Evolutionary conservation across 2,113 vertebrate species (phyloP).

Genomic region (Columbina picui): DNA sequence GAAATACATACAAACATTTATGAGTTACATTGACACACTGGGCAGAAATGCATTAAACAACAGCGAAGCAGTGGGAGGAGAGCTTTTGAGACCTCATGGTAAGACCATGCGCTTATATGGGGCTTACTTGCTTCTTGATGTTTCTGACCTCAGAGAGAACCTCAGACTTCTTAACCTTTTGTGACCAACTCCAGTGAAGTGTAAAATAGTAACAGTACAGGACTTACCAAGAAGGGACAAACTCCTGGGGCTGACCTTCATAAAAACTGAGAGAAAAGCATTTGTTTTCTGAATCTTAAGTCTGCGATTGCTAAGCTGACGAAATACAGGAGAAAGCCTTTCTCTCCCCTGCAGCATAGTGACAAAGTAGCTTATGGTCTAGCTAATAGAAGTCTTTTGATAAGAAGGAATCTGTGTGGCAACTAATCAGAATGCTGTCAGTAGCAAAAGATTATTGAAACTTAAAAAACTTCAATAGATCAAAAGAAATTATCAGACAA

Average conservation of each 20-base stretch:
- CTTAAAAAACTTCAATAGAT: not conserved
- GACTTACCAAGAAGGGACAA: not conserved
- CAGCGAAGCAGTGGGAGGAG: not conserved
- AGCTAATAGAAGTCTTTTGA: not conserved
- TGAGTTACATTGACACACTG: not conserved
- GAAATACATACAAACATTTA: not conserved
- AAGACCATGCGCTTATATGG: not conserved
- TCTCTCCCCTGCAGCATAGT: not conserved
- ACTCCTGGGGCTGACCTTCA: not conserved
- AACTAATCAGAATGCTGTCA: not conserved
- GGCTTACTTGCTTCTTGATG: not conserved
- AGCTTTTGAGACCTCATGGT: not conserved
- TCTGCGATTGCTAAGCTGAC: not conserved
- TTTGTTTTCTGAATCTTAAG: not conserved
- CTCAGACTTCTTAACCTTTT: slow-evolving; percentile 16
- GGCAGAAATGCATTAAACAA: not conserved
- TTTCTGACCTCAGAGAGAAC: slow-evolving; percentile 8
- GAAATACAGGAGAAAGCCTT: not conserved
- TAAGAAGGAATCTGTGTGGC: not conserved
- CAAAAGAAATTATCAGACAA: not conserved
- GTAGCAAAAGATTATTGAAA: not conserved
- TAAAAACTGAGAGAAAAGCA: not conserved
- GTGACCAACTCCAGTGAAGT: not conserved
- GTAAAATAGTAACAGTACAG: not conserved
- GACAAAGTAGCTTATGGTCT: not conserved